Conservation (phyloP, 1,140 invertebrate genomes). For the Augochlora pura region DNA sequence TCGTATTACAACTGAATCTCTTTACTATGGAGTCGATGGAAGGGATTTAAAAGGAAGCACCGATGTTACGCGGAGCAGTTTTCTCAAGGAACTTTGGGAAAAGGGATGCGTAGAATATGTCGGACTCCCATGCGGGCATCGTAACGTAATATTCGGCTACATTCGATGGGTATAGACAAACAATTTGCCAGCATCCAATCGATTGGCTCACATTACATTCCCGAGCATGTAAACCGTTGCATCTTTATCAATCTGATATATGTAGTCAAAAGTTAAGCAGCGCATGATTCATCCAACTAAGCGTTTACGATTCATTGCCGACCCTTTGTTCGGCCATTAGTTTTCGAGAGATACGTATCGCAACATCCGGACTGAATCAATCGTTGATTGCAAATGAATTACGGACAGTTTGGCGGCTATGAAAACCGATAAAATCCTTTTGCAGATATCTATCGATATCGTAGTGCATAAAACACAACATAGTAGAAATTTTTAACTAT, state of each 20-base stretch:
- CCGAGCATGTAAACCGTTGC: constrained; percentile 43
- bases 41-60: not conserved
- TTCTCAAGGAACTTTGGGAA: constrained; percentile 2
- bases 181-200: constrained; percentile 72
- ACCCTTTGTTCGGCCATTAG: not conserved
- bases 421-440: too few relatives aligned
- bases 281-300: not conserved
- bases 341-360: not conserved
- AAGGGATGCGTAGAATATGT: constrained; percentile 1
- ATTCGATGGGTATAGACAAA: constrained; percentile 62
- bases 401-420: not conserved
- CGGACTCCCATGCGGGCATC: constrained; percentile 61
- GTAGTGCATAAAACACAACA: too few relatives aligned
- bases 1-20: too few relatives aligned
- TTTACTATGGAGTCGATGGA: too few relatives aligned
- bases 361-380: not conserved
- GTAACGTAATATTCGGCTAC: constrained; percentile 68
- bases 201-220: constrained; percentile 58
- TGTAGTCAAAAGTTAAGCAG: not conserved
- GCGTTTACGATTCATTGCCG: not conserved
- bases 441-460: too few relatives aligned
- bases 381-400: not conserved
- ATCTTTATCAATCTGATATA: not conserved
- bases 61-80: not conserved
- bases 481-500: too few relatives aligned